Evolutionary conservation across 2,888 invertebrate species (phyloP), one percentile per base, ranked within the genome.

Genomic region (Trachelus iudaicus): DNA sequence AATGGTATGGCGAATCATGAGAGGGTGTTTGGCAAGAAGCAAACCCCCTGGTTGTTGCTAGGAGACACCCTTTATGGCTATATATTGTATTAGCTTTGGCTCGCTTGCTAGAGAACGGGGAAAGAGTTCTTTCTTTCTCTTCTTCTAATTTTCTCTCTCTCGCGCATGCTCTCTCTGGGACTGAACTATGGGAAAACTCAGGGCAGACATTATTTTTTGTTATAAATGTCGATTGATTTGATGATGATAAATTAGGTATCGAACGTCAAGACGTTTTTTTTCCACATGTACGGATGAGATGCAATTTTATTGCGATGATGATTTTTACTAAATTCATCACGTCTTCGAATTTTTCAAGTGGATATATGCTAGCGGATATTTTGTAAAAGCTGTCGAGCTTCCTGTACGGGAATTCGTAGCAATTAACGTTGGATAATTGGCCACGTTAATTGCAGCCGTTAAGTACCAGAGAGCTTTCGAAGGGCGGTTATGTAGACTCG

Each of bases 31-130:
- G 40, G 23, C 40, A 56, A 56, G 40, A 56, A 56, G 40, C 40
- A 56, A 56, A 56, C 40, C 23, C 40, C 40, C 2, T 56, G 40
- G 40, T 23, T 56, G 90, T 90, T 90, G 90, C 90, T 90, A 90
- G 90, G 90, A 89, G 84, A 90, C 90, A 89, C 90, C 90, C 89
- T 89, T 85, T 85, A 85, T 23, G 40, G 89, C 88, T 88, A 89
- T 90, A 89, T 89, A 89, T 90, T 89, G 90, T 89, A 90, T 90
- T 90, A 90, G 87, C 87, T 87, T 87, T 34, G 37, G 75, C 34
- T 73, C 79, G 73, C 76, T 15, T 74, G 69, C 56, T 30, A 37
- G 68, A 71, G 33, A 40, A 40, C 69, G 75, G 40, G 75, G 76
- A 77, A 73, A 56, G 69, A 75, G 76, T 77, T 75, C 73, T 37